Base-by-base conservation (phyloP, 2,797 vertebrate species). In the Holocentrus rufus region DNA sequence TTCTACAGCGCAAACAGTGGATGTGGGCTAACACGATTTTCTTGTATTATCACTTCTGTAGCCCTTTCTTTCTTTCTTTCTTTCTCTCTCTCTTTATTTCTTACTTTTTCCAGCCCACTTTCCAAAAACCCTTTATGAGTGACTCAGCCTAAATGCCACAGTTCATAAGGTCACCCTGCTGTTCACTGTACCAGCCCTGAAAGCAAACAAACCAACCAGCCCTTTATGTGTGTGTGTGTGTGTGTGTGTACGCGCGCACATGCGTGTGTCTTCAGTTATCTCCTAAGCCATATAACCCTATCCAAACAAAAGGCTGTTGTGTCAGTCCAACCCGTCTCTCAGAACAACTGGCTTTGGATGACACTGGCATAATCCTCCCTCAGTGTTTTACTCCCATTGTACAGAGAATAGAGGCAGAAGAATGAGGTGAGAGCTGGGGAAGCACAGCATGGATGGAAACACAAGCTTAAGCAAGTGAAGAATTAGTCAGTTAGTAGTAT, bases 241-340 rank as follows among this genome's bases (percentile, higher is more conserved):
- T 62, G 49, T 64, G 30, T 58, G 72, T 62, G 59, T 59, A n/a
- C n/a, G n/a, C n/a, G n/a, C 25, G 72, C 42, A 8, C 8, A 8
- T 10, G 36, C 11, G 7, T 15, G 36, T 62, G 59, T 59, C 52
- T 56, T 56, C 53, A 58, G 64, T 69, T 73, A 69, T 60, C 50
- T 62, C 42, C 23, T 44, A 25, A 62, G 68, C 52, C 46, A 53
- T 70, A 61, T 63, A 73, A 72, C 59, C 72, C 56, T 56, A 15
- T 49, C 56, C 61, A 69, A 66, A 75, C 65, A 80, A 75, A 75
- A 74, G 65, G 31, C 53, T 62, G 78, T 56, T 68, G 63, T 74
- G 56, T 74, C 70, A 57, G 66, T 52, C 34, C 9, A 44, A 31
- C 27, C n/a, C 63, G 58, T 56, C 49, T 66, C 59, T 36, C 34